Base-by-base conservation (phyloP, 1,140 invertebrate genomes). In the Lethrus apterus region DNA sequence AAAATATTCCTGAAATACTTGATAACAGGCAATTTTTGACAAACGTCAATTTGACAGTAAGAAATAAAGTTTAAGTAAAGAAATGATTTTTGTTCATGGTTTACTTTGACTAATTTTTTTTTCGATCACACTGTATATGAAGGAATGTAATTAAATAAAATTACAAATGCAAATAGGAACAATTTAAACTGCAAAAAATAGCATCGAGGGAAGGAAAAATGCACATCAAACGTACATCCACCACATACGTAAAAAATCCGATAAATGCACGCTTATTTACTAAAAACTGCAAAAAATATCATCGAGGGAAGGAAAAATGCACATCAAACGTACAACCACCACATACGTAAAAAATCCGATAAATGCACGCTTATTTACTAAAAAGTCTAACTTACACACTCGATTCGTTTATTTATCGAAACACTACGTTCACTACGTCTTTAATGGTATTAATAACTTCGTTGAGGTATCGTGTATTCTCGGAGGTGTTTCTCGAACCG, bases 381-480 rank as follows among this genome's bases (percentile, higher is more conserved):
- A 42, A 19, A 38, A 11, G 18, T n/a, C n/a, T 38, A 18, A 38
- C 24, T 38, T 38, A 21, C 18, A 38, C 18, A 20, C 24, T 7
- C 32, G 35, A 38, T 38, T 38, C 35, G 14, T 33, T 31, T n/a
- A 18, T 70, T 72, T 82, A 89, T 73, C 84, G 83, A 66, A 86
- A 82, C 61, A 89, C 77, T 47, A 83, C 78, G 65, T 85, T 86
- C 38, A 84, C 77, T 29, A 89, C 79, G 68, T 91, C 86, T 58
- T 83, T 84, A 48, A 89, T 79, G 29, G 84, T 86, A 57, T 83
- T 82, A 42, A 85, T 83, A 51, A 89, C 76, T 56, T 89, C 86
- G 51, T 73, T 73, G 18, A 86, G 73, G 45, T 83, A 67, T 55
- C 75, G 73, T 50, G 76, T 73, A 57, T 83, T 83, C 55, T 84